Evolutionary conservation across 2,797 vertebrate species (phyloP).

Genomic region (Spheniscus humboldti): DNA sequence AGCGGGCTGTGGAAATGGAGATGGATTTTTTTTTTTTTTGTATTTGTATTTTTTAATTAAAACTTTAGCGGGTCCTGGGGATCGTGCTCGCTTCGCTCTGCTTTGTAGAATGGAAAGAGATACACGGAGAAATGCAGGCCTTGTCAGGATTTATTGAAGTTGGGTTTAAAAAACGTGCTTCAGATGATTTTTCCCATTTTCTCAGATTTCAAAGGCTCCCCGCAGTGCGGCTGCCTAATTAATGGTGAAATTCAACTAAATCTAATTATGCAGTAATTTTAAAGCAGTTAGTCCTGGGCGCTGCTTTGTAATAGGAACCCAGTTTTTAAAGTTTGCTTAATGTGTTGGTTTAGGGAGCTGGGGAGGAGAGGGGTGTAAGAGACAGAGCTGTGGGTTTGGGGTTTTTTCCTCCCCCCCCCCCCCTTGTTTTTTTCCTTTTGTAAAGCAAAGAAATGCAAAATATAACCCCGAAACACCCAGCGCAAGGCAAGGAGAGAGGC

Average conservation of each 20-base stretch:
- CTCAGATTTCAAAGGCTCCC: slow-evolving; percentile 79
- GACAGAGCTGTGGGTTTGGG: background rate
- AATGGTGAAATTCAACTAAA: slow-evolving; percentile 82
- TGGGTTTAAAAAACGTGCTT: slow-evolving; percentile 76
- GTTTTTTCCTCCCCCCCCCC: background rate
- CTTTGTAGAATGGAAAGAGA: slow-evolving; percentile 64
- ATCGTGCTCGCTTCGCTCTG: slow-evolving; percentile 38
- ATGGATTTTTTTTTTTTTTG: background rate
- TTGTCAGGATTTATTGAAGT: slow-evolving; percentile 76
- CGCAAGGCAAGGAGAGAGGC: background rate
- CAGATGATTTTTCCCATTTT: slow-evolving; percentile 79
- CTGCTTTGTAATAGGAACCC: slow-evolving; percentile 77
- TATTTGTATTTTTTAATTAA: background rate
- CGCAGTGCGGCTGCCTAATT: slow-evolving; percentile 79
- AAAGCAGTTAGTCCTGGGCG: slow-evolving; percentile 80
- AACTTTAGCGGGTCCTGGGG: slow-evolving; percentile 42
- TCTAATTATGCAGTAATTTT: slow-evolving; percentile 84
- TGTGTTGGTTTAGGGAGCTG: slow-evolving; percentile 72
- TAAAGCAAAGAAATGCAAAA: slow-evolving; percentile 48
- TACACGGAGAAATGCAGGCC: slow-evolving; percentile 68
- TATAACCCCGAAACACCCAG: slow-evolving; percentile 20
- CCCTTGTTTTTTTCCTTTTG: background rate
- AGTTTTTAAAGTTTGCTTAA: slow-evolving; percentile 79
- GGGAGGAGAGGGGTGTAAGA: slow-evolving; percentile 27
- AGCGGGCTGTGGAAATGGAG: background rate